Base-by-base conservation (phyloP, 2,888 invertebrate genomes). In the Diarsia mendica region DNA sequence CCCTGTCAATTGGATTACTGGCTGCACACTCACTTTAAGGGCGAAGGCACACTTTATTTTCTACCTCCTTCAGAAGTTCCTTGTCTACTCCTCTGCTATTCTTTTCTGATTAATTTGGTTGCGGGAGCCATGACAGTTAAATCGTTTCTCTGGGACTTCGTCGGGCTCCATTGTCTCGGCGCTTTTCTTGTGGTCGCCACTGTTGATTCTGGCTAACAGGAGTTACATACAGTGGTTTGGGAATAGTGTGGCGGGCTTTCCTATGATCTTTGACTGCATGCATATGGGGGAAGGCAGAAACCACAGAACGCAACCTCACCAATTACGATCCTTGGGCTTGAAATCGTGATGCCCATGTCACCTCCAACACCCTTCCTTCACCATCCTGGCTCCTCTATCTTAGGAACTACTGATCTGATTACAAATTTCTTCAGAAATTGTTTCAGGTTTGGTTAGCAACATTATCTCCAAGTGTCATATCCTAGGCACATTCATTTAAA, bases 1-100 rank as follows among this genome's bases (percentile, higher is more conserved):
- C 60, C 18, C 80, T 84, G 75, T 66, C 79, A 85, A 85, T 85
- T 82, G 85, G 79, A 85, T 85, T 84, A 84, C 68, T 76, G 18
- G 44, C 23, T 64, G 80, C 63, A 55, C 53, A 78, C 48, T 65
- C 71, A 77, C 23, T 51, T 60, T 78, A 71, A 82, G 46, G 58
- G 58, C 58, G 63, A 67, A 63, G 13, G 23, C 71, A 67, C 39
- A 78, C 28, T 58, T 55, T 63, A 61, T 44, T 11, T 11, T 33
- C 13, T 11, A 18, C 9, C 46, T 28, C 4, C 4, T 15, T 61
- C 10, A 18, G 20, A 23, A 15, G 5, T 46, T 61, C 28, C 1
- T 1, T 23, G 10, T n/a, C 11, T 28, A 28, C 28, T 28, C 28
- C 28, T 28, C 28, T 2, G 28, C 28, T 28, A 28, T 28, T 28